phyloP scores from a whole-genome alignment of 2,797 vertebrate species.

The Ctenopoma multispine region DNA sequence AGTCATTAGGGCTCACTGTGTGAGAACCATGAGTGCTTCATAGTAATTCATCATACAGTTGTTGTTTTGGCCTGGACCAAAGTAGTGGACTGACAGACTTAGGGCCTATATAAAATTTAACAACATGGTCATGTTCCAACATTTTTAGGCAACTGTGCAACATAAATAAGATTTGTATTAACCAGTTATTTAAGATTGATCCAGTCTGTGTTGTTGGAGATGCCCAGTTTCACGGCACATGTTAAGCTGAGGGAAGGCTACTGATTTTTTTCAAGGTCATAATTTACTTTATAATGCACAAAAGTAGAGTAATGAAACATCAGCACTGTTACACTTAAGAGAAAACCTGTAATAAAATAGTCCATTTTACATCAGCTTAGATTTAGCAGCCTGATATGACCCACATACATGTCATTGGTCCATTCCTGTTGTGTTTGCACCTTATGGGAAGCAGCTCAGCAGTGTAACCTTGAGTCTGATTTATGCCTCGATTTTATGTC shows the following conservation, averaged over 20 bases:
- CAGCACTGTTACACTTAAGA: background rate
- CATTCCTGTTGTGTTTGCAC: background rate
- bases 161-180: background rate
- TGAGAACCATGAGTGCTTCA: background rate
- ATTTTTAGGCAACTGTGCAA: background rate
- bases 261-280: background rate
- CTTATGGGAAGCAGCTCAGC: background rate
- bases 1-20: background rate
- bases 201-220: background rate
- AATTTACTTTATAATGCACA: background rate
- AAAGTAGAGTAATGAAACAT: background rate
- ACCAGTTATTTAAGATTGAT: background rate
- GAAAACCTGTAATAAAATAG: background rate
- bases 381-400: too few species aligned
- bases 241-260: too few species aligned
- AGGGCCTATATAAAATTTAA: background rate
- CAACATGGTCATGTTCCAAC: background rate
- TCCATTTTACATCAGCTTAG: too few species aligned
- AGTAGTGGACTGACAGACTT: too few species aligned
- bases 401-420: too few species aligned
- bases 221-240: background rate
- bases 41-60: background rate
- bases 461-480: background rate
- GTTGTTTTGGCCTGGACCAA: background rate
- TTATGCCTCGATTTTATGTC: background rate